These are phyloP conservation scores for Lacerta viridis DNA, from an alignment of 2,797 vertebrate species.

Conservation along the genomic window DNA sequence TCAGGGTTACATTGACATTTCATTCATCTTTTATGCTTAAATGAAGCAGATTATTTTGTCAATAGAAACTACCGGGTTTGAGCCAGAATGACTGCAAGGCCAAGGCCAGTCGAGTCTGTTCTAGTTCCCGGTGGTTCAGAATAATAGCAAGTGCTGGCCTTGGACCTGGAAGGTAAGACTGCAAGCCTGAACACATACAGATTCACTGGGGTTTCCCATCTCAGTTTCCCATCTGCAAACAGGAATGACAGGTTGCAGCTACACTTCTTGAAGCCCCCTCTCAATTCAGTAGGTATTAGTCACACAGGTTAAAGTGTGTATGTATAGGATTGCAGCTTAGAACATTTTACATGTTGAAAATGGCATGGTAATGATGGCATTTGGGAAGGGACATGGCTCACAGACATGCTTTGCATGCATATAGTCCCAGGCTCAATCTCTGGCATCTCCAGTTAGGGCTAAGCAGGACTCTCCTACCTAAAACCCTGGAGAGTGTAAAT, in stretches of 20 bases:
- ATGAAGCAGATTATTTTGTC: slow-evolving; percentile 15
- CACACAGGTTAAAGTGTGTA: too few relatives aligned
- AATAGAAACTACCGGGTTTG: slow-evolving; percentile 16
- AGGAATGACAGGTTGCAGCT: background rate
- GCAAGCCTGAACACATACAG: background rate
- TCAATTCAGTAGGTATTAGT: too few relatives aligned
- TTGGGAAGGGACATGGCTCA: too few relatives aligned
- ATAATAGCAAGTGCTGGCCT: background rate
- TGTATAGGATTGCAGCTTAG: too few relatives aligned
- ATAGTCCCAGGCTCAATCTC: too few relatives aligned
- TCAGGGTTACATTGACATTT: slow-evolving; percentile 20
- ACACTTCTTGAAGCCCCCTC: too few relatives aligned
- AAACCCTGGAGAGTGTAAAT: too few relatives aligned
- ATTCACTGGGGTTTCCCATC: background rate
- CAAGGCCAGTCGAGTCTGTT: slow-evolving; percentile 17
- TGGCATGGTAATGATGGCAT: background rate
- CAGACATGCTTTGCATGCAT: too few relatives aligned
- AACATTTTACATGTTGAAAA: background rate
- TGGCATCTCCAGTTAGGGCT: too few relatives aligned
- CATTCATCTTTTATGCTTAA: slow-evolving; percentile 51
- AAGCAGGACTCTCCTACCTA: too few relatives aligned
- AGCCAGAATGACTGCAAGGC: slow-evolving; percentile 43
- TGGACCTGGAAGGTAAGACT: background rate
- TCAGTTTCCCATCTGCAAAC: background rate
- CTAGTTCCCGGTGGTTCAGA: slow-evolving; percentile 45